Base-by-base conservation (phyloP, 2,113 vertebrate species). In the Amblyornis subalaris region DNA sequence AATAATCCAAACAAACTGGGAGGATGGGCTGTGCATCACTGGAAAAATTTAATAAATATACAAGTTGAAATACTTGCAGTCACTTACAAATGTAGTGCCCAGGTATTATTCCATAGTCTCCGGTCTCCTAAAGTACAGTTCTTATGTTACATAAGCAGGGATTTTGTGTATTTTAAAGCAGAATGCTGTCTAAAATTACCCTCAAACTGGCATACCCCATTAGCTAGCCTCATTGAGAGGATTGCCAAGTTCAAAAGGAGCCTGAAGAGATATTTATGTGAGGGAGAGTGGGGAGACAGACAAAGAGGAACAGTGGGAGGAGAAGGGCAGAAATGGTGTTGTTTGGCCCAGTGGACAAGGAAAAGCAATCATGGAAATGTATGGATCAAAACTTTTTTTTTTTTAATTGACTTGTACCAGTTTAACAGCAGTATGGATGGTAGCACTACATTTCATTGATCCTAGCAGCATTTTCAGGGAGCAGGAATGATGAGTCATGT, bases 81-180 rank as follows among this genome's bases (percentile, higher is more conserved):
- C 33, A 65, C 18, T 44, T 70, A 54, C 22, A 70, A 47, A 47
- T 29, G 17, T 47, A 47, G 12, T 35, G 10, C 6, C 13, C n/a
- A 84, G 25, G 26, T 36, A 25, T 53, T 84, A 57, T 72, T 80
- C 21, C 50, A 19, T 16, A 18, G 58, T 76, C 61, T 67, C 29
- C 20, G 54, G 15, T 62, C 42, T 58, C 26, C 11, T 44, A 29
- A 26, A 73, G 40, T 45, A 84, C 6, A 75, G 21, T 71, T 94
- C 65, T 90, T 33, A 33, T 40, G 74, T 57, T 81, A 48, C n/a
- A 36, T 85, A 55, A 96, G n/a, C 66, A 81, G 38, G 73, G 67
- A 80, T 91, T 94, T 88, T 93, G 23, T 78, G 90, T 85, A 94
- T 93, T 93, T 89, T 93, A 88, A 94, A 65, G 48, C 29, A 72